phyloP scores from a whole-genome alignment of 2,113 vertebrate species.

The Salvelinus namaycush region DNA sequence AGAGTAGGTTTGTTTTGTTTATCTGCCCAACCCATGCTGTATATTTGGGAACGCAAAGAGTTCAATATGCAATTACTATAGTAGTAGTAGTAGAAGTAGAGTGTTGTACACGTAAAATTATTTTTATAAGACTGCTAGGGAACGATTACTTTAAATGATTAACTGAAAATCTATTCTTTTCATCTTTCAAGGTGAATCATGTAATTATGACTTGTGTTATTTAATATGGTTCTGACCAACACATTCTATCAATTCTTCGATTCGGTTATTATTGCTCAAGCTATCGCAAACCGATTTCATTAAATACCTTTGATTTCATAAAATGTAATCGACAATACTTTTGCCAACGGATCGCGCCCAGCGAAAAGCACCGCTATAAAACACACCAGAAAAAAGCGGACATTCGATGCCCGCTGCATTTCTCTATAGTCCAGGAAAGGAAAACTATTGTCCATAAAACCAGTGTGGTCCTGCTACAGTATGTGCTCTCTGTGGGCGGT shows the following conservation, averaged over 20 bases:
- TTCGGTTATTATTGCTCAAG: too few species aligned
- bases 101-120: too few species aligned
- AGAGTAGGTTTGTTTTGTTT: background rate
- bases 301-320: slow-evolving; percentile 42
- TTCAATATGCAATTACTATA: background rate
- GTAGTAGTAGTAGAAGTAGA: background rate
- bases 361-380: slow-evolving; percentile 68
- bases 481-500: slow-evolving; percentile 46
- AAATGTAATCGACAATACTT: slow-evolving; percentile 32
- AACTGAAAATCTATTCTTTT: too few species aligned
- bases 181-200: too few species aligned
- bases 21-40: background rate
- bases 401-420: slow-evolving; percentile 50
- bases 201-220: too few species aligned
- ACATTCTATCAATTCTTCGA: too few species aligned
- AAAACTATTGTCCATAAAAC: slow-evolving; percentile 58
- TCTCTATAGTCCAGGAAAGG: slow-evolving; percentile 56
- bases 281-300: slow-evolving; percentile 11
- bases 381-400: slow-evolving; percentile 51
- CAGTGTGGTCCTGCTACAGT: slow-evolving; percentile 54
- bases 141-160: too few species aligned
- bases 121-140: too few species aligned
- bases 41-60: background rate
- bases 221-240: too few species aligned
- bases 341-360: slow-evolving; percentile 57